Conservation (phyloP, 2,888 invertebrate species). For the Epinotia nisella region DNA sequence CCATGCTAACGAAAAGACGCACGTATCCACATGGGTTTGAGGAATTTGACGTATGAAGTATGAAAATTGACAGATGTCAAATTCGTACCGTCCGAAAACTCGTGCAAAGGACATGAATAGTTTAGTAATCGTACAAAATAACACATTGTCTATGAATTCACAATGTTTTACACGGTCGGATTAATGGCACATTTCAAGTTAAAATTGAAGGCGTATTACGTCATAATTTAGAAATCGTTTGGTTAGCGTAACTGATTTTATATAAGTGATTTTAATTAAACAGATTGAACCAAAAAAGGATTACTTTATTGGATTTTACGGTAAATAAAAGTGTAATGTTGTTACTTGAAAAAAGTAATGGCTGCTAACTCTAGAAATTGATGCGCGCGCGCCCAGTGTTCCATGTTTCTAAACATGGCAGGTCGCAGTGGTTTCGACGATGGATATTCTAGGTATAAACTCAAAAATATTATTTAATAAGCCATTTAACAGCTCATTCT, state of each 20-base stretch:
- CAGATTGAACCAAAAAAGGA: neutral
- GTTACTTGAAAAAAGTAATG: conserved; percentile 48
- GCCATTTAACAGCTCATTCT: conserved; percentile 47
- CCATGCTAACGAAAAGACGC: conserved; percentile 26
- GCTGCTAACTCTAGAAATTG: conserved; percentile 52
- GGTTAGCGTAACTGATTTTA: neutral
- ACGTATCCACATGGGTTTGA: conserved; percentile 56
- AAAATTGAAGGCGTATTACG: neutral
- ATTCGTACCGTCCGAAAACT: conserved; percentile 17
- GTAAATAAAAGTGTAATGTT: conserved; percentile 23
- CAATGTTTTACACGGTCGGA: neutral
- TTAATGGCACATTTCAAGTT: neutral
- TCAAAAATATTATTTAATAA: conserved; percentile 59
- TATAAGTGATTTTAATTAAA: neutral
- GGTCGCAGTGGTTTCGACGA: conserved; percentile 94
- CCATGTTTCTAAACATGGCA: conserved; percentile 93
- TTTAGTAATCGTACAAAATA: too few relatives aligned
- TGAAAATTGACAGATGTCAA: conserved; percentile 28
- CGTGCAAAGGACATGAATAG: neutral
- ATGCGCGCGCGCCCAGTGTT: conserved; percentile 79
- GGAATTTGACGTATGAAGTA: conserved; percentile 6
- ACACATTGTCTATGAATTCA: conserved; percentile 8
- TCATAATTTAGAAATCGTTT: neutral
- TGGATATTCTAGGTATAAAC: conserved; percentile 89
- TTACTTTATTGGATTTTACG: neutral